Evolutionary conservation across 2,888 invertebrate species (phyloP), one percentile per base, ranked within the genome.

Genomic region (Polymixis lichenea): DNA sequence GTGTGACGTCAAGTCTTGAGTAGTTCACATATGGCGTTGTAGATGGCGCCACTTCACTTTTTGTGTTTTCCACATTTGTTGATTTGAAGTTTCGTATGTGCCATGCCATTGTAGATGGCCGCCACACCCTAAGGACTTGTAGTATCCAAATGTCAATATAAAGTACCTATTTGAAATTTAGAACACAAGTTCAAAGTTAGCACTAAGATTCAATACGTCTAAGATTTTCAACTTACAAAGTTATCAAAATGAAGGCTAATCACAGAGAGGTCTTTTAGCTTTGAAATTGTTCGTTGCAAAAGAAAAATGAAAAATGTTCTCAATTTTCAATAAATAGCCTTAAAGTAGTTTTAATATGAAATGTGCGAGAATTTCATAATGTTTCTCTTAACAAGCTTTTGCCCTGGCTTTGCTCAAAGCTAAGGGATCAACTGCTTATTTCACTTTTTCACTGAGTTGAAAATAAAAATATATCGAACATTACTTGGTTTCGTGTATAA

Each of bases 361-460:
- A 74, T 83, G 62, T 68, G 68, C 60, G n/a, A 49, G 75, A 83
- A 83, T 72, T 79, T 69, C 22, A 83, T 83, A 83, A 83, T 83
- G 60, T 75, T 82, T 74, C 67, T 70, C 46, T 68, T 83, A 71
- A 83, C 75, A 78, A 79, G 67, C 67, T 71, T 74, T 58, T 28
- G 32, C 38, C 17, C 43, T 75, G 62, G 60, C 71, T 83, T 83
- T 75, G n/a, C 68, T 83, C 56, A 69, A 82, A 82, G 43, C 67
- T 46, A 15, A 8, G n/a, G 28, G 74, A 74, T 75, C 75, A 68
- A 62, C 43, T 71, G 60, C 32, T 68, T 79, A 25, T 51, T 60
- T 71, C 60, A 49, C 19, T 58, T 70, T 78, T 51, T n/a, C 28
- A 22, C 28, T n/a, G 17, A 49, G 46, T 62, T 8, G 15, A 71